Conservation (phyloP, 2,888 invertebrate species). For the Theodoxus fluviatilis region DNA sequence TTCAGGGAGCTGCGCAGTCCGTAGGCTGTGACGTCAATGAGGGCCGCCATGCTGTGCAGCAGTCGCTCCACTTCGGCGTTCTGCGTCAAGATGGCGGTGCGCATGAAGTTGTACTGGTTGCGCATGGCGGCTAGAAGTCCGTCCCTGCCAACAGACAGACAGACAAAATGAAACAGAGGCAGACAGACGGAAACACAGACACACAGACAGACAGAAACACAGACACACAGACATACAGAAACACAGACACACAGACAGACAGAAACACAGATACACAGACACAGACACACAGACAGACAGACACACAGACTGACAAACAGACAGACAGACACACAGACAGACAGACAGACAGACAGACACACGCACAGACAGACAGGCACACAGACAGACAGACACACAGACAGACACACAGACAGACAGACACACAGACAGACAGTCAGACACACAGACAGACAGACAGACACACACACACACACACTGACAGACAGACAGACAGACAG, state of each 20-base stretch:
- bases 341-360: background rate
- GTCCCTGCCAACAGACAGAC: conserved; percentile 34
- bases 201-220: background rate
- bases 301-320: background rate
- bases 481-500: no score
- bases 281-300: background rate
- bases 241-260: background rate
- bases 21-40: conserved; percentile 34
- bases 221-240: conserved; percentile 20
- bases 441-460: no score
- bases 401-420: conserved; percentile 15
- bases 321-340: background rate
- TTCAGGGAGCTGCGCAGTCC: conserved; percentile 29
- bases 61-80: conserved; percentile 48
- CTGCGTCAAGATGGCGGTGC: conserved; percentile 47
- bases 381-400: conserved; percentile 21
- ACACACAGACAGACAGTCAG: background rate
- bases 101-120: conserved; percentile 53
- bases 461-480: no score
- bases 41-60: conserved; percentile 36
- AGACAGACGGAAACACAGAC: background rate
- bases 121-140: conserved; percentile 49
- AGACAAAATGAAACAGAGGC: background rate
- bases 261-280: conserved; percentile 16
- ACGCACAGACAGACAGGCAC: conserved; percentile 7